These are phyloP conservation scores for Pseudorhombus dupliciocellatus DNA, from an alignment of 2,113 vertebrate genomes.

Conservation along the genomic window DNA sequence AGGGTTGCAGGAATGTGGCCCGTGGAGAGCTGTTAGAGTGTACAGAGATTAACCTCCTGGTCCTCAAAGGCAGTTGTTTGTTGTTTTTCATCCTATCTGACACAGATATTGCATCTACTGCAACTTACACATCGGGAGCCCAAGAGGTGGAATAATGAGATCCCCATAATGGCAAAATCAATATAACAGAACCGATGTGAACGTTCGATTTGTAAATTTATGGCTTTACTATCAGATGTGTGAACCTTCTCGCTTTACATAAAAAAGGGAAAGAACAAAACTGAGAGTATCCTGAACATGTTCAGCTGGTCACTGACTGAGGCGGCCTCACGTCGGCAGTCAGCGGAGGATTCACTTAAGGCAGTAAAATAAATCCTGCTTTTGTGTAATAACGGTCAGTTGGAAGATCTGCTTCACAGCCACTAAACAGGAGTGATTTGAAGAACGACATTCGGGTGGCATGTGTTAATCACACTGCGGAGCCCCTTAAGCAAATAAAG, in stretches of 20 bases:
- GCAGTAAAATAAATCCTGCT: conserved; percentile 45
- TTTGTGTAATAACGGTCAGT: conserved; percentile 52
- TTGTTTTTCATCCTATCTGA: conserved; percentile 29
- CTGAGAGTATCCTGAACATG: neutral
- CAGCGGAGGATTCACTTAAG: conserved; percentile 44
- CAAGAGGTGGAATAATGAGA: neutral
- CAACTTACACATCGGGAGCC: conserved; percentile 1
- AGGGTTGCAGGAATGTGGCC: conserved; percentile 47
- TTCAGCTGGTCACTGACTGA: conserved; percentile 27
- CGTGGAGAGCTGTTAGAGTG: conserved; percentile 24
- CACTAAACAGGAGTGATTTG: conserved; percentile 47
- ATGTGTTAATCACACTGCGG: conserved; percentile 68
- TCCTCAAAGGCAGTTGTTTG: conserved; percentile 37
- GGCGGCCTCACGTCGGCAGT: conserved; percentile 7
- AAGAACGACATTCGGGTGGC: conserved; percentile 47
- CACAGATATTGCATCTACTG: conserved; percentile 33
- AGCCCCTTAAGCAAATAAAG: conserved; percentile 57
- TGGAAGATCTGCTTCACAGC: conserved; percentile 44
- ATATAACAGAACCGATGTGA: neutral
- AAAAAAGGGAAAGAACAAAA: neutral
- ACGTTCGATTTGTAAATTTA: neutral
- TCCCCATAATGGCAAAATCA: conserved; percentile 9
- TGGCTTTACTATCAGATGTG: neutral
- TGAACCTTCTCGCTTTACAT: neutral
- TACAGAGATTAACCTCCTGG: conserved; percentile 54